Percentiles rank a stretch among this genome's conserved stretches.
These are phyloP conservation scores for Morphnarchus princeps DNA, from an alignment of 2,113 vertebrate species.

Conservation along the genomic window DNA sequence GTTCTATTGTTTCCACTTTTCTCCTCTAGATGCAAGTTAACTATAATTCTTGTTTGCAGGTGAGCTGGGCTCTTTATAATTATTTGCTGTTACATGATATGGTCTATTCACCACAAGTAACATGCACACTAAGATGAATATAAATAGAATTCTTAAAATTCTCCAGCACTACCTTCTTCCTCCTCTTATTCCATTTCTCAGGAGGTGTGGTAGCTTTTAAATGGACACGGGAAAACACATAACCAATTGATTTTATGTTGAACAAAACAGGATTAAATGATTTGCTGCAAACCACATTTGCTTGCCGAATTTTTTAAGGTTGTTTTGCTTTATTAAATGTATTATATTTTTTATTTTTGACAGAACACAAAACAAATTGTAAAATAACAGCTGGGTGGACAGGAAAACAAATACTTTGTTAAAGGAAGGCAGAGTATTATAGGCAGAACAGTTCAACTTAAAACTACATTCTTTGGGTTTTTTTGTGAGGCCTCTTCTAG, in stretches of 20 bases:
- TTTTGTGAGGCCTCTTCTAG: background rate
- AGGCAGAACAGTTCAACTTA: background rate
- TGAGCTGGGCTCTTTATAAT: background rate
- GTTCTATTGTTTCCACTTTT: background rate
- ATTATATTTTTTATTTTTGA: background rate
- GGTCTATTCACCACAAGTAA: background rate
- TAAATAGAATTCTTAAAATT: background rate
- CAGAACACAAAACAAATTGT: background rate
- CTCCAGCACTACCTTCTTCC: background rate
- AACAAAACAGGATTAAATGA: background rate
- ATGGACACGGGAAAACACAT: background rate
- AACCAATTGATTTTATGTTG: background rate
- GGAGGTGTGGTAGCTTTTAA: background rate
- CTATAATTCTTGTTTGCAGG: background rate
- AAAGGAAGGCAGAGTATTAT: background rate
- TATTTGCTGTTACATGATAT: background rate
- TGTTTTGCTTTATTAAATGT: background rate
- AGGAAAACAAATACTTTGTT: background rate
- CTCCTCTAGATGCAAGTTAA: background rate
- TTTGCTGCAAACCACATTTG: background rate
- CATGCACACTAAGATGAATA: background rate
- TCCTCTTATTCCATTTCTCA: background rate
- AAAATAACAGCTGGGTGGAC: background rate
- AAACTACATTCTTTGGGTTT: background rate
- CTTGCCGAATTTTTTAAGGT: background rate